Evolutionary conservation across 2,888 invertebrate species (phyloP), one percentile per base, ranked within the genome.

Genomic region (Machimus rusticus): DNA sequence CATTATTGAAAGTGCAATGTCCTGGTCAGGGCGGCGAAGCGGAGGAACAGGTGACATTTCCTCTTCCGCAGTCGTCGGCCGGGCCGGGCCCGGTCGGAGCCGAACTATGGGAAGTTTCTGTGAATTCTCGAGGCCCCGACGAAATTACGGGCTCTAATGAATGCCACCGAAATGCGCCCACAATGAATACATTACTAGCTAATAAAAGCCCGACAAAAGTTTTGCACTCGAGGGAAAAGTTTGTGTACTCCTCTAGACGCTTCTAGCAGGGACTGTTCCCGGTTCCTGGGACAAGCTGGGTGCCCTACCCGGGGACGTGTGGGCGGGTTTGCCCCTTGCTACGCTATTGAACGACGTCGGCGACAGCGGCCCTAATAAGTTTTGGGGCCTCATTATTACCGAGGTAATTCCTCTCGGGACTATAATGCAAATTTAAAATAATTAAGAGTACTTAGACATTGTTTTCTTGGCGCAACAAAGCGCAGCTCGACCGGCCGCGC

Each of bases 341-440:
- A 12, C 9, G 51, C 51, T 51, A 79, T 79, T 79, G 51, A 51
- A 79, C 51, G 66, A 23, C 66, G 79, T 46, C 51, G 51, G 51
- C 79, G 79, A 66, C 34, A 84, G 16, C 39, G 19, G 34, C 66
- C 39, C 37, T 57, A 66, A 57, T 66, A 85, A 85, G 74, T 74
- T 84, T 66, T 19, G 46, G 85, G 74, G 74, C 51, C 31, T 66
- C 84, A 66, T 66, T 66, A 84, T 46, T 85, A 46, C 74, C 57
- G 74, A n/a, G 82, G 82, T 77, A 77, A 76, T 76, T 51, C 86
- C 86, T 86, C 46, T 77, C 9, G 76, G 51, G 74, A 87, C 86
- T 87, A 81, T 82, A 85, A 85, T 86, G 81, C 86, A 88, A 88
- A 88, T 88, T 87, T 87, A 86, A 88, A 88, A 88, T 87, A 88